Evolutionary conservation across 2,797 vertebrate genomes (phyloP).

Genomic region (Periparus ater): DNA sequence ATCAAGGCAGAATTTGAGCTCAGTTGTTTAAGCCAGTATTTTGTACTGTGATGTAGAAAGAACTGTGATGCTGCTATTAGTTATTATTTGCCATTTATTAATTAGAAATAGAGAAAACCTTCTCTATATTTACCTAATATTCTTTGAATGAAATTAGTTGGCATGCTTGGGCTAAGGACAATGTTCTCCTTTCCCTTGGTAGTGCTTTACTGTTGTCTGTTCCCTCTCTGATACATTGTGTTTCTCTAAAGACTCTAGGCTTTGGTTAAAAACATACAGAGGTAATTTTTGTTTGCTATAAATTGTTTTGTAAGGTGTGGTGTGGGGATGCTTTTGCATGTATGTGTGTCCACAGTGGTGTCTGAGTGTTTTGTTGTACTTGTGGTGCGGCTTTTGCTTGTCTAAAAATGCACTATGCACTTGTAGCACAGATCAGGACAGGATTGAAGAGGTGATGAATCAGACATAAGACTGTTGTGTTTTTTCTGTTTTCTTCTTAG

Average conservation of each 20-base stretch:
- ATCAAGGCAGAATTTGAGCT: not conserved
- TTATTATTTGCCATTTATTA: not conserved
- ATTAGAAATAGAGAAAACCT: not conserved
- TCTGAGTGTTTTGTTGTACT: not conserved
- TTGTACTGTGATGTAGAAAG: not conserved
- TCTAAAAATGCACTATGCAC: not conserved
- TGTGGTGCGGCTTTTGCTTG: not conserved
- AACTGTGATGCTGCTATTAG: not conserved
- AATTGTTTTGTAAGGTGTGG: not conserved
- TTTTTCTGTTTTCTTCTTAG: not conserved
- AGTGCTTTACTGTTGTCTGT: not conserved
- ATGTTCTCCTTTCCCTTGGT: not conserved
- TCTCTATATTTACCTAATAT: not conserved
- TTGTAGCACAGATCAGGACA: not conserved
- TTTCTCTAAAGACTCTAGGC: not conserved
- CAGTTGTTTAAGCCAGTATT: not conserved
- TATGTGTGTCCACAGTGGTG: not conserved
- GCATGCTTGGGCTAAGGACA: not conserved
- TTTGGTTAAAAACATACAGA: not conserved
- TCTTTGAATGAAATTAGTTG: not conserved
- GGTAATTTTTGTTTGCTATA: not conserved
- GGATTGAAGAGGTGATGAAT: not conserved
- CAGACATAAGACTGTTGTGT: not conserved
- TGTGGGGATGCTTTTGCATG: rapidly evolving
- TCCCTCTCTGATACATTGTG: not conserved